These are phyloP conservation scores for Rousettus leschenaultii DNA, from an alignment of 2,113 vertebrate genomes.

Conservation along the genomic window DNA sequence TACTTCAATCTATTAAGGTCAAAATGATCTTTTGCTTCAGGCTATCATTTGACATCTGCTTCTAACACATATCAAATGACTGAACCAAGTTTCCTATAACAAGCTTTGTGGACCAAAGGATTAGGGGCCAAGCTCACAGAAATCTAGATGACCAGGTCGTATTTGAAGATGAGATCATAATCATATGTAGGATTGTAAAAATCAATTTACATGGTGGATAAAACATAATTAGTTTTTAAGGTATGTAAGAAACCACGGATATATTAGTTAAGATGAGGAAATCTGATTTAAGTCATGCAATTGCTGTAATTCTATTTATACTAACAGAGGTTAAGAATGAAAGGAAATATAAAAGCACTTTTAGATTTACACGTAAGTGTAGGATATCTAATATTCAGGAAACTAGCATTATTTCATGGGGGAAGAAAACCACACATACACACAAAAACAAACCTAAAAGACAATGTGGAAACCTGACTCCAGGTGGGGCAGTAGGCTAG, in stretches of 20 bases:
- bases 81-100: conserved; percentile 51
- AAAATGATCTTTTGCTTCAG: conserved; percentile 52
- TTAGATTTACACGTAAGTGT: conserved; percentile 31
- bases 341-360: conserved; percentile 35
- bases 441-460: neutral
- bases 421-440: neutral
- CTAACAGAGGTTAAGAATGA: neutral
- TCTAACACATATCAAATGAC: conserved; percentile 61
- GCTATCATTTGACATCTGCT: conserved; percentile 55
- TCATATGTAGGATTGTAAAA: conserved; percentile 46
- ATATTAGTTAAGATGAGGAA: conserved; percentile 19
- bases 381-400: conserved; percentile 38
- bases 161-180: conserved; percentile 49
- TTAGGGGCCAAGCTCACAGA: conserved; percentile 51
- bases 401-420: conserved; percentile 32
- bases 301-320: conserved; percentile 19
- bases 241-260: conserved; percentile 9
- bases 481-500: conserved; percentile 4
- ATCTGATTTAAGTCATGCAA: conserved; percentile 33
- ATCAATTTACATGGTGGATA: conserved; percentile 9
- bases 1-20: conserved; percentile 53
- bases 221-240: conserved; percentile 43
- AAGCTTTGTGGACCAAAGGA: conserved; percentile 55
- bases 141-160: conserved; percentile 56
- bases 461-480: neutral